These are phyloP conservation scores for Ambastaia sidthimunki DNA, from an alignment of 2,797 vertebrate species.

Conservation along the genomic window DNA sequence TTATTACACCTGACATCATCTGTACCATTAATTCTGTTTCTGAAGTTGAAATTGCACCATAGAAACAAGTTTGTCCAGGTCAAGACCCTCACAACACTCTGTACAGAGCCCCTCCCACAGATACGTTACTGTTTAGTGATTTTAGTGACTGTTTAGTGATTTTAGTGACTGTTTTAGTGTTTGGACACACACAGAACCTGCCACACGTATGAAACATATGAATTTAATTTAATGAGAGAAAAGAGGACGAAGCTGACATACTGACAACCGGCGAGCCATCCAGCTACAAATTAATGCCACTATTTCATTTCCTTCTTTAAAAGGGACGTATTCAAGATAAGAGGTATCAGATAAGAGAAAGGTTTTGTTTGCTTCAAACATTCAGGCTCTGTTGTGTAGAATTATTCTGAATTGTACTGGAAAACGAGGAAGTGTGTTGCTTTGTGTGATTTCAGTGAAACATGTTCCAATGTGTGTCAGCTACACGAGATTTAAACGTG, in stretches of 20 bases:
- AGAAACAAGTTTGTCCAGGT: too few relatives aligned
- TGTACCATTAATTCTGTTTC: too few relatives aligned
- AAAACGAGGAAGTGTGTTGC: slow-evolving; percentile 71
- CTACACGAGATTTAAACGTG: slow-evolving; percentile 73
- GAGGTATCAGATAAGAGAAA: slow-evolving; percentile 77
- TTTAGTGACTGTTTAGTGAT: too few relatives aligned
- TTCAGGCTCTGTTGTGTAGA: slow-evolving; percentile 76
- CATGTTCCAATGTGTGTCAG: slow-evolving; percentile 73
- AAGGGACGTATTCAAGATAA: slow-evolving; percentile 66
- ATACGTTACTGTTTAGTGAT: too few relatives aligned
- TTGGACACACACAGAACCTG: too few relatives aligned
- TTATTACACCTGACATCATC: too few relatives aligned
- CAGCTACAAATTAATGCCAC: slow-evolving; percentile 58
- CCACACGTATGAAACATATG: too few relatives aligned
- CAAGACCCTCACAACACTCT: too few relatives aligned
- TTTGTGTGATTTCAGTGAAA: slow-evolving; percentile 71
- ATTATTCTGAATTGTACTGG: slow-evolving; percentile 72
- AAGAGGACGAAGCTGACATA: slow-evolving; percentile 34
- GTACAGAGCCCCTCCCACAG: too few relatives aligned
- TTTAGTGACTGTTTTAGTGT: too few relatives aligned
- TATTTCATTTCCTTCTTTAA: slow-evolving; percentile 72
- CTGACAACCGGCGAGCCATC: slow-evolving; percentile 34
- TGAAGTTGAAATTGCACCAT: too few relatives aligned
- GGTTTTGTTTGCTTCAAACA: slow-evolving; percentile 78
- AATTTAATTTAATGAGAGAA: too few relatives aligned